Base-by-base conservation (phyloP, 2,888 invertebrate genomes). In the Melieria omissa region DNA sequence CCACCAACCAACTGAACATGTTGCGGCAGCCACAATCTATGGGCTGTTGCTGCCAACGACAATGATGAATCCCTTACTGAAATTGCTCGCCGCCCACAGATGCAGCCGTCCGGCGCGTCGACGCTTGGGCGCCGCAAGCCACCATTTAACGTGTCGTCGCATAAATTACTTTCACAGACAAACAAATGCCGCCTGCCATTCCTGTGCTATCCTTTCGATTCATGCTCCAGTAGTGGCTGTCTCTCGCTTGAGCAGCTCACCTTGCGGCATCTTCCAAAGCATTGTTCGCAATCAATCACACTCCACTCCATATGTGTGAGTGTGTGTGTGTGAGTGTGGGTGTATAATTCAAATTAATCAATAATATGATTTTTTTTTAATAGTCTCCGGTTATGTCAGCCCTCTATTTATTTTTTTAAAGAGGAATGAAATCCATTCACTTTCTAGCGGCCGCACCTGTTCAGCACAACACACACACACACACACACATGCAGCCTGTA, bases 91-190 rank as follows among this genome's bases (percentile, higher is more conserved):
- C 29, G 29, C 29, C 29, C 29, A 29, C 29, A 3, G 1, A 29
- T 29, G 29, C 29, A 29, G 29, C 29, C 29, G 29, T 29, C 29
- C 29, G 3, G 29, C 29, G 29, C 29, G 42, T 54, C 1, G 58
- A 4, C n/a, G 4, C 5, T 58, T 58, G 42, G 42, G 12, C 4
- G 42, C 9, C 5, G 29, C 8, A 10, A 54, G 14, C 54, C 49
- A 42, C 47, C 52, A 52, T 52, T 52, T 64, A 64, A 54, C 16
- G 8, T 64, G 52, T 64, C 64, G 54, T 14, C 52, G 14, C 52
- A 44, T 44, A 64, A 42, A 52, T 64, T 64, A 42, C 47, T n/a
- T 52, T 64, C 42, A 64, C 54, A 44, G 64, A 16, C 44, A 64
- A 44, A 16, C 44, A 42, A 63, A 52, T 44, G 42, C 12, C 49